These are phyloP conservation scores for Synanceia verrucosa DNA, from an alignment of 2,797 vertebrate species.

Conservation along the genomic window DNA sequence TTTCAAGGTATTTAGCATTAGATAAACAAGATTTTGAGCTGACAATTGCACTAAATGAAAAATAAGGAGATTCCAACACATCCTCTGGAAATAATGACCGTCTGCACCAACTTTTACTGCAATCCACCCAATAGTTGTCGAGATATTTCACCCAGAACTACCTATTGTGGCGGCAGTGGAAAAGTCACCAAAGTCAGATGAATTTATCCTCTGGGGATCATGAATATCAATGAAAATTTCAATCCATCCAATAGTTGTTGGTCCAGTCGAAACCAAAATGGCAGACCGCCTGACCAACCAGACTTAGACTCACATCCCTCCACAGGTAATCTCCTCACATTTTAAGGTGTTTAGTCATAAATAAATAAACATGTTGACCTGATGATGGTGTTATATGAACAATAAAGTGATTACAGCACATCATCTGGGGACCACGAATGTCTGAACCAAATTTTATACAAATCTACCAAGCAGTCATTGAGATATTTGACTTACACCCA, in stretches of 20 bases:
- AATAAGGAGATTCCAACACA: neutral
- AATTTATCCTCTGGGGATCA: neutral
- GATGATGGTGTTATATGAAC: neutral
- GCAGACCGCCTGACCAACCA: too few species aligned
- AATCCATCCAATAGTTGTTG: neutral
- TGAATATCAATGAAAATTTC: neutral
- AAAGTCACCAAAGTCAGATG: neutral
- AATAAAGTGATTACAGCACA: neutral
- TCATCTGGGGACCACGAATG: too few species aligned
- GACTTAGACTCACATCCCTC: too few species aligned
- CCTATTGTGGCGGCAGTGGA: neutral
- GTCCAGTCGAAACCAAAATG: too few species aligned
- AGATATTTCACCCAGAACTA: neutral
- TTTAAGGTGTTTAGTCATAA: neutral
- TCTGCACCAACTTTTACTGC: neutral
- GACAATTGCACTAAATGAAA: neutral
- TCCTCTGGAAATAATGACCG: neutral
- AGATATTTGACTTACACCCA: neutral
- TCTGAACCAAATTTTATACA: neutral
- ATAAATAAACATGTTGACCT: neutral
- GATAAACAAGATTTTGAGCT: neutral
- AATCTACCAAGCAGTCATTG: neutral
- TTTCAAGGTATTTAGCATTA: neutral
- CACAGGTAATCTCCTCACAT: neutral
- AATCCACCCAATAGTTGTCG: neutral